Base-by-base conservation (phyloP, 2,113 vertebrate genomes). In the Entomyzon cyanotis region DNA sequence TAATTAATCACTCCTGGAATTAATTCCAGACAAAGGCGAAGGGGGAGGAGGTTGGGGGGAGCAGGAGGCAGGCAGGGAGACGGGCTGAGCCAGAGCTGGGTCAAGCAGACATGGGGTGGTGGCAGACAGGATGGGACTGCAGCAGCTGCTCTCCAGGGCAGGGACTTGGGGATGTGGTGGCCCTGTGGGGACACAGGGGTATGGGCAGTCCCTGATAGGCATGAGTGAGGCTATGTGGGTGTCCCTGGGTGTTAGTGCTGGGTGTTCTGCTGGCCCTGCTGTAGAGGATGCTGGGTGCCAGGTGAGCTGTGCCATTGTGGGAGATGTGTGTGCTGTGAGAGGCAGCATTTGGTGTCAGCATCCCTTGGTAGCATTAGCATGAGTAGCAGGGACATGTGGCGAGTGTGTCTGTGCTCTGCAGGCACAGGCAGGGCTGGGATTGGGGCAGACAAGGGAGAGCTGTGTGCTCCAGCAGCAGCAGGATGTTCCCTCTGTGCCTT, bases 1-100 rank as follows among this genome's bases (percentile, higher is more conserved):
- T 97, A 97, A 97, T 97, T 97, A 97, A 96, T 97, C 97, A 97
- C 85, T 94, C 83, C 94, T 95, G 93, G 96, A 97, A 97, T 95
- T 95, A 94, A 95, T 95, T 96, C 96, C 93, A 96, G 96, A 96
- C 97, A 97, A 96, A 95, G 81, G 78, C 41, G 0, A 80, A 15
- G 15, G 30, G 68, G 87, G 83, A 56, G 78, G 69, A 84, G 73
- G 70, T 7, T 58, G 58, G 0, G 25, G 24, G 41, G 46, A 91
- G 67, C 58, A 74, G 59, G 33, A 94, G 67, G 62, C 56, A 84
- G 77, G 69, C 84, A 56, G 52, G 44, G 62, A 85, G 44, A 42
- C 0, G 0, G 37, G 41, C 84, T 87, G 85, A 68, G 84, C 56
- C 15, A 15, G 77, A 53, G 65, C 71, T 82, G 89, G 70, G 82